Evolutionary conservation across 2,888 invertebrate species (phyloP), one percentile per base, ranked within the genome.

Genomic region (Drosophila histrio): DNA sequence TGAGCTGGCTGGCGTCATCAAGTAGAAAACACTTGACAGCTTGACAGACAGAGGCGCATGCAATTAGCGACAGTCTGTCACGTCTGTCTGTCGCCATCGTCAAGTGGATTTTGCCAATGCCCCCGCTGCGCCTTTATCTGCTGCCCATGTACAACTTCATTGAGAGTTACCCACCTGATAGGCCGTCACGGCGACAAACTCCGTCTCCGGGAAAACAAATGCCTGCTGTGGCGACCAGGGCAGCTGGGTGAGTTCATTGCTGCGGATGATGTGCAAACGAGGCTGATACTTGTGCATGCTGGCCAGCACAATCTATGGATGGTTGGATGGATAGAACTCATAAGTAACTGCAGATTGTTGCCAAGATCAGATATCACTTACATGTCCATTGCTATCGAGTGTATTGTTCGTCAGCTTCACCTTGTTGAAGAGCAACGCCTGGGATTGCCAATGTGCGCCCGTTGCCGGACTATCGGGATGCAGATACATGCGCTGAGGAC

Each of bases 231-330:
- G 94, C 41, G 95, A 94, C 94, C 95, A 96, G 24, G 95, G 94
- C 41, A 95, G 91, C 39, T 95, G 94, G 1, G 93, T 93, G 0
- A 94, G 93, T 90, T 97, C 96, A 3, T 95, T 93, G 46, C 96
- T 96, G 34, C 96, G 94, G 28, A 97, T 95, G 77, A 99, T 94
- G 92, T 98, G 95, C 83, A 98, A 95, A 11, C 96, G 93, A 0
- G 98, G 98, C 72, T 97, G 95, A 92, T 99, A 99, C 92, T 98
- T 98, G 93, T 99, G 98, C 99, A 99, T 99, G 26, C 98, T 98
- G 32, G 97, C 97, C 69, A 99, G 92, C 1, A 97, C 95, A 88
- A 97, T 95, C 96, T 97, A 93, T 1, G 6, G 71, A 88, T n/a
- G n/a, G n/a, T n/a, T n/a, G n/a, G 21, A 62, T 24, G 6, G 39